Evolutionary conservation across 2,888 invertebrate genomes (phyloP).

Genomic region (Lasioglossum lativentre): DNA sequence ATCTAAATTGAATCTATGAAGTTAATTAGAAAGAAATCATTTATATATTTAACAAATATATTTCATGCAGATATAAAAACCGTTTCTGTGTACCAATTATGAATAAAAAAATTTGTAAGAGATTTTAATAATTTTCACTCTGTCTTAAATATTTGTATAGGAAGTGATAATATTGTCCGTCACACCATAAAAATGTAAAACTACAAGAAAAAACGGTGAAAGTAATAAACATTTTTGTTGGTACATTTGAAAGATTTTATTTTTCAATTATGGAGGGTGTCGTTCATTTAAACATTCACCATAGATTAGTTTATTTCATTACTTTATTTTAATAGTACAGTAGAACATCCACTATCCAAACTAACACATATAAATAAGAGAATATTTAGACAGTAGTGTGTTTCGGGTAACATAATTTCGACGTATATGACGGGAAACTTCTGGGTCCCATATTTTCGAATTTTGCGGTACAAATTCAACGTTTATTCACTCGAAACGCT

Average conservation of each 20-base stretch:
- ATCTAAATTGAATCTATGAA: too few species aligned
- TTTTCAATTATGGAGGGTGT: neutral
- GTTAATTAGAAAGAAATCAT: too few species aligned
- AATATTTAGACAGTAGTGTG: conserved; percentile 12
- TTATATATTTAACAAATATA: too few species aligned
- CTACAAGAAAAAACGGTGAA: neutral
- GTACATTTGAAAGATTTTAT: neutral
- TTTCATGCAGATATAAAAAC: neutral
- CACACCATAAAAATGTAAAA: neutral
- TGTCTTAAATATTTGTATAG: neutral
- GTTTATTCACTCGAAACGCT: neutral
- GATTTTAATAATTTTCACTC: neutral
- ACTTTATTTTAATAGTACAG: conserved; percentile 16
- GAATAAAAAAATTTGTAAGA: neutral
- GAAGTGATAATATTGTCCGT: neutral
- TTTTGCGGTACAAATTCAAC: neutral
- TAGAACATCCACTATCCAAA: conserved; percentile 15
- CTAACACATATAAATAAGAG: conserved; percentile 16
- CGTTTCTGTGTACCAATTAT: neutral
- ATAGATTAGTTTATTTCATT: conserved; percentile 6
- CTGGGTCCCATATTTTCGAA: neutral
- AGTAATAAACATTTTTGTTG: neutral
- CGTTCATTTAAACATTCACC: neutral
- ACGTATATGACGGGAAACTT: neutral
- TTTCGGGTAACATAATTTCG: conserved; percentile 5